Base-by-base conservation (phyloP, 2,888 invertebrate genomes). In the Apodemia mormo region DNA sequence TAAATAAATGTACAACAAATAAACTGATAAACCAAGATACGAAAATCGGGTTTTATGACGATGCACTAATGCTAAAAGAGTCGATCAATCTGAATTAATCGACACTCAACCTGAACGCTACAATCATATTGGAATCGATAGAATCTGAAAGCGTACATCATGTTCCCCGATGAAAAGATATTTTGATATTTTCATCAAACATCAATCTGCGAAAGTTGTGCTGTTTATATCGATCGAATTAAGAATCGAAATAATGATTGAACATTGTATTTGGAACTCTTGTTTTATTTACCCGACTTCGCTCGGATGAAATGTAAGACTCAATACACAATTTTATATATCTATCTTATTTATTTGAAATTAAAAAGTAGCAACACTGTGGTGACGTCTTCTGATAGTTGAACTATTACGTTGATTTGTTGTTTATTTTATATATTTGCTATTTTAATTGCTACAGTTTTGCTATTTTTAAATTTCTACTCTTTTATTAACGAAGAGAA, bases 31-130 rank as follows among this genome's bases (percentile, higher is more conserved):
- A 58, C 33, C 58, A 12, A 12, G 12, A 30, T 33, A 33, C 30
- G 29, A 10, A 22, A 56, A 58, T 58, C 29, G 30, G 4, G 33
- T 58, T 30, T 2, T 29, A 58, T 58, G 58, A 58, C 58, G 30
- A 12, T 30, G 30, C 58, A 58, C 12, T 33, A 61, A 33, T 61
- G 33, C 61, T 61, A 14, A 61, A 7, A 61, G 61, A 14, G 8
- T 61, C 33, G 12, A 61, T 61, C 61, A 61, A 33, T 61, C 61
- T 61, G 61, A 9, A 61, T 61, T 14, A 61, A 61, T 61, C 61
- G 14, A 58, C 58, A 61, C 33, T 61, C 33, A 14, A 29, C 30
- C 14, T 37, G 14, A 14, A 7, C 30, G 30, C 33, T 61, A 37
- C 61, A 61, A 61, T 61, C 33, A 33, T 61, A 61, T 61, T 33